Evolutionary conservation across 2,888 invertebrate genomes (phyloP), one percentile per base, ranked within the genome.

Genomic region (Cryptocheilus praepositus): DNA sequence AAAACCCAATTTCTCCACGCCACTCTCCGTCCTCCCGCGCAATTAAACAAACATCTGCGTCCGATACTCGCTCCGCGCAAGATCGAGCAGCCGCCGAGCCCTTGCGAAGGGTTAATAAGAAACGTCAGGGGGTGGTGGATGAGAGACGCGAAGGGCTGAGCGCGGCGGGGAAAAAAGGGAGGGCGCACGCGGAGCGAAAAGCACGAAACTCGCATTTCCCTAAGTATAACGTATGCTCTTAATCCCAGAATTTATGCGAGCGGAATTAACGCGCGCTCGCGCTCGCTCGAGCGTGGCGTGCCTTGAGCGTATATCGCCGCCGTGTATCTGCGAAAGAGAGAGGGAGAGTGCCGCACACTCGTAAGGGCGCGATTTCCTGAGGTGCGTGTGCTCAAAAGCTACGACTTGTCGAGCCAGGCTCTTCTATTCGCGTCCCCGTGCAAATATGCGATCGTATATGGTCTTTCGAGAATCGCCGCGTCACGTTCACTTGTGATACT

Each of bases 151-250:
- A 51, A 63, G 51, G 45, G 58, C 52, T 51, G 45, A 22, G 5
- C 25, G 2, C 25, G 54, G 28, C 52, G 62, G 61, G 44, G 22
- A n/a, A 16, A 22, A 36, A 21, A 51, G 16, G 57, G 57, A 46
- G 46, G 54, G 57, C 43, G 46, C 15, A 13, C 54, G 61, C 74
- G 71, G 59, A 73, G 73, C 73, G 75, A 73, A 81, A 81, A 79
- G 78, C 78, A 77, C 71, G 76, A 81, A 81, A 78, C 73, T 80
- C 79, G 71, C 83, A 83, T 85, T 85, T 85, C 83, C 84, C 84
- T 83, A 84, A 84, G 85, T 84, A 85, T 84, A 85, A 86, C 85
- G 84, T 85, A 85, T 85, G 86, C 85, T 78, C 83, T 85, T 85
- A 84, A 85, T 86, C 85, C 85, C 28, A 64, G 79, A 83, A 85